Conservation (phyloP, 2,797 vertebrate genomes). For the Oreonectes daqikongensis region DNA sequence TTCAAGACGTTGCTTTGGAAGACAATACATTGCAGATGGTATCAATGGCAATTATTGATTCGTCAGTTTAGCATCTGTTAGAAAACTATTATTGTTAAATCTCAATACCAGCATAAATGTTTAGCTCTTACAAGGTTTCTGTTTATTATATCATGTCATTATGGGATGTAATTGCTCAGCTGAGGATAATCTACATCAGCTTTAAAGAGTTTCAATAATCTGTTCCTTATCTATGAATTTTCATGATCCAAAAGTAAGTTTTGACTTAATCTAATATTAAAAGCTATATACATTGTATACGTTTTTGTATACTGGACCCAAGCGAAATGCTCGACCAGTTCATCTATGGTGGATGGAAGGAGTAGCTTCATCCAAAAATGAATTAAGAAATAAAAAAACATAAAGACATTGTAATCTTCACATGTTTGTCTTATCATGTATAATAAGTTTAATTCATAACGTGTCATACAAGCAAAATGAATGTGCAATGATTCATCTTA, state of each 20-base stretch:
- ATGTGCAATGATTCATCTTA: constrained; percentile 1
- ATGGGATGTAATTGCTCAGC: constrained; percentile 42
- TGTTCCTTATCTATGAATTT: constrained; percentile 73
- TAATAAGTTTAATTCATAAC: constrained; percentile 11
- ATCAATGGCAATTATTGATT: constrained; percentile 62
- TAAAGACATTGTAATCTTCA: not conserved
- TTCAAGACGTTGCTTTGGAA: too few species aligned
- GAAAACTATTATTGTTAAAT: not conserved
- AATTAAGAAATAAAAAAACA: not conserved
- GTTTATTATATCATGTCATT: constrained; percentile 16
- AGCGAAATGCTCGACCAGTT: too few species aligned
- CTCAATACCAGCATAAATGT: constrained; percentile 19
- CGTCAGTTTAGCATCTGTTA: constrained; percentile 59
- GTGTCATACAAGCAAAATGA: not conserved
- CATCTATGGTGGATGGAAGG: too few species aligned
- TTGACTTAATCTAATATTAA: constrained; percentile 76
- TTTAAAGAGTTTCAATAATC: constrained; percentile 57
- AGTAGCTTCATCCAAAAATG: not conserved
- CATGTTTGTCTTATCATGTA: not conserved
- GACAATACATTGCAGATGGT: constrained; percentile 63
- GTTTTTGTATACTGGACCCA: too few species aligned
- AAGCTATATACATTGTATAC: too few species aligned
- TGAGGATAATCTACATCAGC: constrained; percentile 20
- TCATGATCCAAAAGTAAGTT: constrained; percentile 75
- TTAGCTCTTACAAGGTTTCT: not conserved